These are phyloP conservation scores for Turdus rufiventris DNA, from an alignment of 2,113 vertebrate species.

Conservation along the genomic window DNA sequence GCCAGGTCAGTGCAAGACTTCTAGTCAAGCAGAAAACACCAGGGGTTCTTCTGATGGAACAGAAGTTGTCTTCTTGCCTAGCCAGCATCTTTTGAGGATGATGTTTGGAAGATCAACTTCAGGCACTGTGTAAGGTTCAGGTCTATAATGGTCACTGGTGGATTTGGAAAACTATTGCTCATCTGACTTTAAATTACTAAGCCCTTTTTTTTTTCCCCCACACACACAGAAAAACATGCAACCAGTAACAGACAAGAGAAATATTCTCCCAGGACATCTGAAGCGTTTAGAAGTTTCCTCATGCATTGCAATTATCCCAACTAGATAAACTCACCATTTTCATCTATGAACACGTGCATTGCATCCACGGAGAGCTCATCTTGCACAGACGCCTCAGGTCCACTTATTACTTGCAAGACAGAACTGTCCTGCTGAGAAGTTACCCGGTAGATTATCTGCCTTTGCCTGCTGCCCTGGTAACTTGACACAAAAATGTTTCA, in stretches of 20 bases:
- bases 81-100: not conserved
- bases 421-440: constrained; percentile 95
- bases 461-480: constrained; percentile 90
- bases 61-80: not conserved
- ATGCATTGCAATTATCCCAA: not conserved
- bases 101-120: not conserved
- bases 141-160: not conserved
- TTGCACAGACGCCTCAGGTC: constrained; percentile 86
- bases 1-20: not conserved
- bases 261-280: not conserved
- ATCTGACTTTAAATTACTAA: not conserved
- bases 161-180: not conserved
- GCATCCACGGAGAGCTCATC: constrained; percentile 75
- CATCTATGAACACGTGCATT: constrained; percentile 78
- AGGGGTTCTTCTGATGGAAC: not conserved
- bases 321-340: constrained; percentile 67
- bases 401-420: constrained; percentile 94
- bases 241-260: not conserved
- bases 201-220: not conserved
- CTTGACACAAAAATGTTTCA: constrained; percentile 74
- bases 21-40: not conserved
- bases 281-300: not conserved
- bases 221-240: not conserved
- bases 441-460: constrained; percentile 92
- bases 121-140: not conserved